A percentile compares a stretch with the other conserved stretches of the same genome.
Evolutionary conservation across 64 coral and sea anemone genomes (phyloP).

Genomic region (Pocillopora damicornis): DNA sequence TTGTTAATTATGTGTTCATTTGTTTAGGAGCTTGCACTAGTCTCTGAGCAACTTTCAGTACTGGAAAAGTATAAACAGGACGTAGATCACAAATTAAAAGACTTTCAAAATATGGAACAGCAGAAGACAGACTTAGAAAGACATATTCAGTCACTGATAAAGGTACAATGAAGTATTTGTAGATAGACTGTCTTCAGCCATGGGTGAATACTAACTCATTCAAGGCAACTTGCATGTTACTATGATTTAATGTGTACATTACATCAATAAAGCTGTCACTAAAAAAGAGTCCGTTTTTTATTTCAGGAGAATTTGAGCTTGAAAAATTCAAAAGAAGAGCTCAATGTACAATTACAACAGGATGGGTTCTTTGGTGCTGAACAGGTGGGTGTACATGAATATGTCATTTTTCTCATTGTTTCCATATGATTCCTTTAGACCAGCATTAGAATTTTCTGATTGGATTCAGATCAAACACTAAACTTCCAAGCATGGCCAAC

Average conservation of each 20-base stretch:
- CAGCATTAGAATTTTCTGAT: too few species aligned
- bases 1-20: neutral
- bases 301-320: constrained; percentile 67
- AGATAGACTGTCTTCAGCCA: neutral
- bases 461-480: too few species aligned
- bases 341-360: constrained; percentile 66
- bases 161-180: constrained; percentile 10
- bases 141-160: constrained; percentile 44
- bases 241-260: too few species aligned
- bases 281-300: neutral
- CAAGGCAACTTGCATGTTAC: too few species aligned
- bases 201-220: too few species aligned
- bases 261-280: neutral
- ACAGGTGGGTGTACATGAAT: constrained; percentile 29
- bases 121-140: constrained; percentile 45
- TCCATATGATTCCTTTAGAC: too few species aligned
- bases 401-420: neutral
- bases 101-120: constrained; percentile 43
- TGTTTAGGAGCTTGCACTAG: constrained; percentile 31
- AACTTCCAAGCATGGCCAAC: too few species aligned
- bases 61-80: constrained; percentile 46
- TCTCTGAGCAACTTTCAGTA: constrained; percentile 28
- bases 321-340: constrained; percentile 62
- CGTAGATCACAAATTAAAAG: constrained; percentile 48
- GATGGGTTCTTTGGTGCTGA: constrained; percentile 51